These are phyloP conservation scores for Perizoma affinitatum DNA, from an alignment of 2,888 invertebrate genomes.

Conservation along the genomic window DNA sequence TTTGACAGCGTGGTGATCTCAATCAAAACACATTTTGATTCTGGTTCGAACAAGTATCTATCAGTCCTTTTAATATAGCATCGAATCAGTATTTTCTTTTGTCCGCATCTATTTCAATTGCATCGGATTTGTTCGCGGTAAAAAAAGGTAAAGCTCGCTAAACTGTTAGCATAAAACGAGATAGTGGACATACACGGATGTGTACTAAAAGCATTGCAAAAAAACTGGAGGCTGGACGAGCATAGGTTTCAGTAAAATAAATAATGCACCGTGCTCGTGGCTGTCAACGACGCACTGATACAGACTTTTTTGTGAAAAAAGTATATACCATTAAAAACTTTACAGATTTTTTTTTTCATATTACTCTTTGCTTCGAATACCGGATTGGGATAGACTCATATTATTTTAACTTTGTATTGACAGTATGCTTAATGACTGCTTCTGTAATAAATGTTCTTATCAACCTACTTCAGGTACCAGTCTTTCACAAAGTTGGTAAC, in stretches of 20 bases:
- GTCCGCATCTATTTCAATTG: slow-evolving; percentile 28
- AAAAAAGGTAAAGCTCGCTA: slow-evolving; percentile 61
- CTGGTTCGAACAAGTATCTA: neutral
- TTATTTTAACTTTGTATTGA: too few species aligned
- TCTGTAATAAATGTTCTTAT: too few species aligned
- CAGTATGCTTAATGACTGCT: too few species aligned
- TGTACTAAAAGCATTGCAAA: slow-evolving; percentile 66
- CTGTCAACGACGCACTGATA: slow-evolving; percentile 60
- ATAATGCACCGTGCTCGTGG: slow-evolving; percentile 67
- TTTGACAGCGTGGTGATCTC: slow-evolving; percentile 6
- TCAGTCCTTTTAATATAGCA: too few species aligned
- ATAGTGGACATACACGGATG: slow-evolving; percentile 43
- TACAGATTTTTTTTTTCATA: slow-evolving; percentile 18
- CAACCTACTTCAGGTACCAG: too few species aligned
- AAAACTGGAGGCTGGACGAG: slow-evolving; percentile 34
- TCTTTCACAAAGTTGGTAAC: too few species aligned
- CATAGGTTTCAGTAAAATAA: slow-evolving; percentile 69
- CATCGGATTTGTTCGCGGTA: slow-evolving; percentile 39
- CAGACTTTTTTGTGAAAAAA: slow-evolving; percentile 47
- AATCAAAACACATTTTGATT: neutral
- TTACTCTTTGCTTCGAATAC: neutral
- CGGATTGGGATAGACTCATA: neutral
- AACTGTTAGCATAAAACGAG: slow-evolving; percentile 71
- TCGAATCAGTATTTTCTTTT: slow-evolving; percentile 8
- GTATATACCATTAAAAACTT: neutral